Percentiles rank a stretch among this genome's conserved stretches.
These are phyloP conservation scores for Sarcoramphus papa DNA, from an alignment of 2,797 vertebrate genomes.

Conservation along the genomic window DNA sequence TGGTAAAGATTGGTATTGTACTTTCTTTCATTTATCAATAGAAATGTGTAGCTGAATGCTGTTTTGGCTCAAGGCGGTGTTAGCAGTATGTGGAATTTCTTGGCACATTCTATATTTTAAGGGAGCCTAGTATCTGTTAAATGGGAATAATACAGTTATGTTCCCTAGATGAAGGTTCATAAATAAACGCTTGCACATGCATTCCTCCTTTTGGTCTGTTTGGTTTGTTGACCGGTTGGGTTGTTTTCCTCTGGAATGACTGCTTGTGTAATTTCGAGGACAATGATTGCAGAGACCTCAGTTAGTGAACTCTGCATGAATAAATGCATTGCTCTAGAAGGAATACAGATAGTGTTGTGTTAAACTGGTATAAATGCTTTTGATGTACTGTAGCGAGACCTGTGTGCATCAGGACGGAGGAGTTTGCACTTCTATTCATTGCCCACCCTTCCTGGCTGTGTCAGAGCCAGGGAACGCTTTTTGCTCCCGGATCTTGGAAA, in stretches of 20 bases:
- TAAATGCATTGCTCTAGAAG: not conserved
- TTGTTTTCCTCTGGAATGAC: not conserved
- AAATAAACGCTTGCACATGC: not conserved
- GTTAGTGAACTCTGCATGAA: not conserved
- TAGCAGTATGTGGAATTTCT: not conserved
- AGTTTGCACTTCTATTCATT: not conserved
- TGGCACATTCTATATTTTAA: not conserved
- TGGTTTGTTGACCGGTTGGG: not conserved
- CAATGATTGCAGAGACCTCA: not conserved
- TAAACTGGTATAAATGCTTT: not conserved
- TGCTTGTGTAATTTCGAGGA: not conserved
- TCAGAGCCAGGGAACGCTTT: not conserved
- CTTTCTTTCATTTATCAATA: not conserved
- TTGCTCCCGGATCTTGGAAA: not conserved
- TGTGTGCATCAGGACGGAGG: accelerated
- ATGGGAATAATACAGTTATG: not conserved
- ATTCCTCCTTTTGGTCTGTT: not conserved
- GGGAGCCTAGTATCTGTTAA: not conserved
- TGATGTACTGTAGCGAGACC: not conserved
- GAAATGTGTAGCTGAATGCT: not conserved
- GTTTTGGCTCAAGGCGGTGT: not conserved
- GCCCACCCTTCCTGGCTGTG: accelerated
- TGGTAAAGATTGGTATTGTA: not conserved
- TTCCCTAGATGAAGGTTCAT: not conserved
- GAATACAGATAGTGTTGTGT: not conserved